Base-by-base conservation (phyloP, 2,113 vertebrate species). In the Thermophis baileyi region DNA sequence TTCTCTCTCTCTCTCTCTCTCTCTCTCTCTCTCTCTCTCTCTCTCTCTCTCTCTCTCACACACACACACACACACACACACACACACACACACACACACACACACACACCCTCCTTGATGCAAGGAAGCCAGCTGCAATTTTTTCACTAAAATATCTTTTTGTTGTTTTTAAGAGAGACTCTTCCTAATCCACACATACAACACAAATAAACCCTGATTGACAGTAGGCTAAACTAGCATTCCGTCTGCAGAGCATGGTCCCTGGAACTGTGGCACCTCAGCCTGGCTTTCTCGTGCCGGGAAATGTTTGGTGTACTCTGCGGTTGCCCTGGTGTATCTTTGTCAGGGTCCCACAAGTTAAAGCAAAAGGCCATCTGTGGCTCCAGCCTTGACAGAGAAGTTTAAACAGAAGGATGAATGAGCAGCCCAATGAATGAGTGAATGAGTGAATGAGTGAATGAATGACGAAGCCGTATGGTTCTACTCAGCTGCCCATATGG, bases 351-450 rank as follows among this genome's bases (percentile, higher is more conserved):
- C 96, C 95, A 57, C 4, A 8, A 91, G 94, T 95, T 94, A 95
- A 97, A 95, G 94, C 97, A 96, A 97, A 97, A 97, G 97, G 95
- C 97, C 97, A 97, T 96, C 96, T 97, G 97, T 97, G 95, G 95
- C 95, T 95, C 95, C 97, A 51, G 87, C 95, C 95, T 97, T 96
- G 97, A 96, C 94, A 96, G 97, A 96, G 97, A 93, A 94, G 95
- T 97, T 97, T 97, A 96, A 98, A 97, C 60, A 97, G 95, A 94
- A 96, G 96, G 94, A 95, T 97, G 98, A 98, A 97, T 96, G 97
- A 97, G 93, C 95, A 1, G 94, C 93, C 95, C 96, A 97, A 97
- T 97, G 94, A 97, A 97, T 96, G 97, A 97, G 7, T 96, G 94
- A 97, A 97, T 96, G 97, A 97, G 97, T 97, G 3, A 69, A 6